A percentile compares a stretch with the other conserved stretches of the same genome.
phyloP scores from a whole-genome alignment of 2,888 invertebrate species.

The Orthosia cruda region DNA sequence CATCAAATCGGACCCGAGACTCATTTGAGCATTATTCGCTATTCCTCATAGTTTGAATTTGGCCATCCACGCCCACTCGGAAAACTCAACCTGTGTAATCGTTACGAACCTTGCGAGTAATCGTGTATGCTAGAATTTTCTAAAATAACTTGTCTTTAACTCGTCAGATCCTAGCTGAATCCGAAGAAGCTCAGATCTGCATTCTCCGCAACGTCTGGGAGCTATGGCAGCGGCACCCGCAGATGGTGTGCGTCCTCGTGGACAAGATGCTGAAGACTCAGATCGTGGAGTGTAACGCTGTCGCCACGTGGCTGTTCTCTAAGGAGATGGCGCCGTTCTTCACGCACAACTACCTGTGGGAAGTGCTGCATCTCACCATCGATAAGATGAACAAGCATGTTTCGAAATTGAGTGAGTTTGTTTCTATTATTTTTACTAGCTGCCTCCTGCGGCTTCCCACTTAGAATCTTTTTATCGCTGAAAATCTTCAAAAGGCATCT shows the following conservation, averaged over 20 bases:
- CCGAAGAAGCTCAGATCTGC: conserved; percentile 99
- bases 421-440: no score
- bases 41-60: no score
- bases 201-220: conserved; percentile 98
- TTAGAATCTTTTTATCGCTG: no score
- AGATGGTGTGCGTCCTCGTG: conserved; percentile 99
- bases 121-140: no score
- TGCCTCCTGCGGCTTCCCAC: no score
- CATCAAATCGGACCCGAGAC: no score
- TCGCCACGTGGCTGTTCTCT: conserved; percentile 99
- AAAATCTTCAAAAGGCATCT: no score
- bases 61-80: no score
- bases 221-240: conserved; percentile 98
- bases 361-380: conserved; percentile 98
- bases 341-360: conserved; percentile 99
- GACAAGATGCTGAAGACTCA: conserved; percentile 99
- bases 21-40: no score
- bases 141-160: background rate
- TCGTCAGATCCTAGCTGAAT: conserved; percentile 96
- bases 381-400: conserved; percentile 99
- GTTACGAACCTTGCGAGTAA: no score
- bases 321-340: conserved; percentile 97
- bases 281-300: conserved; percentile 98
- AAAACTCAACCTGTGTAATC: no score
- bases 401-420: conserved; percentile 93